phyloP scores from a whole-genome alignment of 2,113 vertebrate species.

The Pteropus alecto region DNA sequence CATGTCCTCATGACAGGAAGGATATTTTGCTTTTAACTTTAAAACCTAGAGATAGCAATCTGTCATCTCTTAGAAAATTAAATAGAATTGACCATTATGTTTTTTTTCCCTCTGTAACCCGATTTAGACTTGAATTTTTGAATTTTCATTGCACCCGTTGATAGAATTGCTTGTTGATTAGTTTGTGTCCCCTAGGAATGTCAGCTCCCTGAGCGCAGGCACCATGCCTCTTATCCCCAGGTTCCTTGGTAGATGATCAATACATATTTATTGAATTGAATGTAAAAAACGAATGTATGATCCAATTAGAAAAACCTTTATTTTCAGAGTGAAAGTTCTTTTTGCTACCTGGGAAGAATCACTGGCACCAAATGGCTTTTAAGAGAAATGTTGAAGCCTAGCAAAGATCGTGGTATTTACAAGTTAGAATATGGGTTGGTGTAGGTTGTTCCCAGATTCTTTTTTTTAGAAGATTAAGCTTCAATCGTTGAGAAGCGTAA shows the following conservation, averaged over 20 bases:
- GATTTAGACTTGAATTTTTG: constrained; percentile 20
- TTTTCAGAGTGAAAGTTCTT: background rate
- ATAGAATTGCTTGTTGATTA: background rate
- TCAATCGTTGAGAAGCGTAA: background rate
- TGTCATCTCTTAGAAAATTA: background rate
- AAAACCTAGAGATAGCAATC: constrained; percentile 11
- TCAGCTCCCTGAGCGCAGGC: background rate
- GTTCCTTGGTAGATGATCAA: background rate
- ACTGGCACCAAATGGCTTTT: background rate
- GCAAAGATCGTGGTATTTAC: background rate
- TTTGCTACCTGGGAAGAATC: background rate
- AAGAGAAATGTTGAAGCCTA: background rate
- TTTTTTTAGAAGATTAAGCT: background rate
- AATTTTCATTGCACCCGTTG: constrained; percentile 6
- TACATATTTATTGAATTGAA: background rate
- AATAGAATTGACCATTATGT: background rate
- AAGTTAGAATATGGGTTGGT: constrained; percentile 4
- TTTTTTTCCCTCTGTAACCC: background rate
- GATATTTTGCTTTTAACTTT: constrained; percentile 24
- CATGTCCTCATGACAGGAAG: background rate
- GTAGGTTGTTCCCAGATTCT: background rate
- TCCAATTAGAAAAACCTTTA: background rate
- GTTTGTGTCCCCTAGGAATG: background rate
- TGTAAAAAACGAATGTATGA: background rate
- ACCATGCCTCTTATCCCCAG: background rate